Conservation (phyloP, 2,888 invertebrate genomes). For the Camponotus fellah region DNA sequence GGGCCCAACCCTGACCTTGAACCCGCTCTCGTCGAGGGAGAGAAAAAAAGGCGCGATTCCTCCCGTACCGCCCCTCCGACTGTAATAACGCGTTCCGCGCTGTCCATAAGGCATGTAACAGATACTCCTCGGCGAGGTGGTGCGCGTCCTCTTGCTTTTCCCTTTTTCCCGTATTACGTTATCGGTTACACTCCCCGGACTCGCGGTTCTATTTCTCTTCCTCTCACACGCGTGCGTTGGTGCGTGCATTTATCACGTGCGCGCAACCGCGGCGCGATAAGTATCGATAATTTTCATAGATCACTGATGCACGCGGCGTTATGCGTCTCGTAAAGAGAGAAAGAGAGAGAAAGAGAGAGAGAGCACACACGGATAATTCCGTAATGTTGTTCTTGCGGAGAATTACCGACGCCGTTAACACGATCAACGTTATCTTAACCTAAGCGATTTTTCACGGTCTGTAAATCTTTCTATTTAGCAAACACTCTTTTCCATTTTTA, state of each 20-base stretch:
- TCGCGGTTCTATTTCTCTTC: background rate
- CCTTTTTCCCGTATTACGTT: conserved; percentile 75
- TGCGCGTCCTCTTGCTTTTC: conserved; percentile 61
- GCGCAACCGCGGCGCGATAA: conserved; percentile 60
- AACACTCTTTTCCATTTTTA: conserved; percentile 8
- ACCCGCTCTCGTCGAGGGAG: conserved; percentile 70
- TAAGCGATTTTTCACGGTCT: conserved; percentile 1
- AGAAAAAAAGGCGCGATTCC: conserved; percentile 68
- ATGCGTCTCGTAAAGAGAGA: background rate
- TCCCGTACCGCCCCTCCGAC: conserved; percentile 64
- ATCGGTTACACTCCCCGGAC: conserved; percentile 64
- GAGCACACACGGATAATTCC: background rate
- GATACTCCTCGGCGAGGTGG: conserved; percentile 68
- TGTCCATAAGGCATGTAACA: conserved; percentile 77
- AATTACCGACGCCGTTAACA: conserved; percentile 21
- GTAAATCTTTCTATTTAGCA: background rate
- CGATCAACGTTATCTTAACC: background rate
- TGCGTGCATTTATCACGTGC: conserved; percentile 67
- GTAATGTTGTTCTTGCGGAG: conserved; percentile 20
- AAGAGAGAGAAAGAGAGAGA: background rate
- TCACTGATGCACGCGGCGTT: conserved; percentile 60
- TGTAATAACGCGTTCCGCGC: conserved; percentile 81
- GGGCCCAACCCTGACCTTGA: conserved; percentile 80
- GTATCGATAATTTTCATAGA: conserved; percentile 71
- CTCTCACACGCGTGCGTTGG: conserved; percentile 17